A percentile compares a stretch with the other conserved stretches of the same genome.
Evolutionary conservation across 2,113 vertebrate genomes (phyloP).

Genomic region (Empidonax alnorum): DNA sequence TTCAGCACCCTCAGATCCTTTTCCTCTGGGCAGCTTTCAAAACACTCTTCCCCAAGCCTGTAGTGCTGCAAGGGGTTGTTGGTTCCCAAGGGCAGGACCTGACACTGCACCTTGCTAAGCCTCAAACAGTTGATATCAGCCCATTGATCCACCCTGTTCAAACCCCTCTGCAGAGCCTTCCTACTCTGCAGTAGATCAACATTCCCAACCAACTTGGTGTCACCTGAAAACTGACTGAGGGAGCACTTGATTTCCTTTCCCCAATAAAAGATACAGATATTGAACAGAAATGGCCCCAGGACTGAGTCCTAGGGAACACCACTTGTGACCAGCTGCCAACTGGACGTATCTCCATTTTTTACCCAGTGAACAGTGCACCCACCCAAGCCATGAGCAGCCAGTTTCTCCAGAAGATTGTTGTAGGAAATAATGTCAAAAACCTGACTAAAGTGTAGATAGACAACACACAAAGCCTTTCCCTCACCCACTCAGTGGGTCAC

Average conservation of each 20-base stretch:
- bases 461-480: neutral
- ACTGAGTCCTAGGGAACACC: neutral
- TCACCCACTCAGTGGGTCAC: neutral
- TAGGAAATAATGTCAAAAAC: neutral
- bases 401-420: neutral
- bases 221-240: neutral
- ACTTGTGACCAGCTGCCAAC: neutral
- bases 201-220: neutral
- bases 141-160: neutral
- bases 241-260: rapidly evolving
- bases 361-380: neutral
- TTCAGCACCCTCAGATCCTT: neutral
- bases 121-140: rapidly evolving
- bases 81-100: too few species aligned
- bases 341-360: neutral
- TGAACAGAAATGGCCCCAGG: neutral
- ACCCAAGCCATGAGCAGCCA: neutral
- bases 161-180: neutral
- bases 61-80: neutral
- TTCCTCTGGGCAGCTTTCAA: neutral
- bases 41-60: neutral
- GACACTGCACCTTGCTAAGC: neutral
- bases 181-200: neutral
- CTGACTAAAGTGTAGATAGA: neutral
- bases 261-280: neutral